Conservation (phyloP, 2,888 invertebrate genomes). For the Agrochola litura region DNA sequence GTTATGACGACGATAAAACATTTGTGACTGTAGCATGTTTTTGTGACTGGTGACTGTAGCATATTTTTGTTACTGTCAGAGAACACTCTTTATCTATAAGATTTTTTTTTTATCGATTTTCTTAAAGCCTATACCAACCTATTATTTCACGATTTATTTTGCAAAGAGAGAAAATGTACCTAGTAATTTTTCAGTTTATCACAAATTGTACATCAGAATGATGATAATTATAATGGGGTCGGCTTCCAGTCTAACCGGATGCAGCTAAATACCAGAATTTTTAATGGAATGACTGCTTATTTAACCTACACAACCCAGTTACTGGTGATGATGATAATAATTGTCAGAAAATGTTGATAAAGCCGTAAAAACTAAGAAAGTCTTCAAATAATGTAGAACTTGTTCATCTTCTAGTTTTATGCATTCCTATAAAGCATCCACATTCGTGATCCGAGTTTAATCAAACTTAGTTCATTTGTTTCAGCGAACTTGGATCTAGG, state of each 20-base stretch:
- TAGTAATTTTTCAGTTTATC: background rate
- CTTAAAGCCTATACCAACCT: background rate
- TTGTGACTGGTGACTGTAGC: too few relatives aligned
- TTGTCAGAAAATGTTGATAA: background rate
- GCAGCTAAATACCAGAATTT: too few relatives aligned
- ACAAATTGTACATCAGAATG: background rate
- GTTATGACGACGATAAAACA: background rate
- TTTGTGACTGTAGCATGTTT: background rate
- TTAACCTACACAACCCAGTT: too few relatives aligned
- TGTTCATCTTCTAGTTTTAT: slow-evolving; percentile 33
- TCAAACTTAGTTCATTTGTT: slow-evolving; percentile 54
- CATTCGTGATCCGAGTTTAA: slow-evolving; percentile 41
- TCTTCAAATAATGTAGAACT: slow-evolving; percentile 2
- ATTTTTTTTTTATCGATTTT: background rate
- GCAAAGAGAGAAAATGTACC: too few relatives aligned
- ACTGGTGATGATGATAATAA: too few relatives aligned
- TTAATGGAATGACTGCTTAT: too few relatives aligned
- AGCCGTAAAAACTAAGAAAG: slow-evolving; percentile 6
- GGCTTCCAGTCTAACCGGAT: too few relatives aligned
- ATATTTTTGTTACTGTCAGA: background rate
- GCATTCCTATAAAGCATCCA: slow-evolving; percentile 10
- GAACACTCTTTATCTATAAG: too few relatives aligned
- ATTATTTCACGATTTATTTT: too few relatives aligned
- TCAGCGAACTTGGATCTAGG: slow-evolving; percentile 41
- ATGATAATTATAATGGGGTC: background rate